Evolutionary conservation across 2,113 vertebrate genomes (phyloP).

Genomic region (Phainopepla nitens): DNA sequence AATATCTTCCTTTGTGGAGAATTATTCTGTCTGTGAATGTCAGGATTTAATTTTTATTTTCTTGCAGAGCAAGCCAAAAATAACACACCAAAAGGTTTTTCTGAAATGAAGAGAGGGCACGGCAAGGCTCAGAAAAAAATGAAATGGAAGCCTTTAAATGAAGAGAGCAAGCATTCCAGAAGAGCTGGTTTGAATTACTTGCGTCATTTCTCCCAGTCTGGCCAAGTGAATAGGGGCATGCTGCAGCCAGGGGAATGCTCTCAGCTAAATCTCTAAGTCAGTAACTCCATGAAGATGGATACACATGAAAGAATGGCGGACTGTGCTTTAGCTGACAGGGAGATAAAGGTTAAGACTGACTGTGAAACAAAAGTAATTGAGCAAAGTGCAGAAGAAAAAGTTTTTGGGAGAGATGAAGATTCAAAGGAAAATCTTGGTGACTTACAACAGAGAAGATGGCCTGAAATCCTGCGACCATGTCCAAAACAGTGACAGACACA

Average conservation of each 20-base stretch:
- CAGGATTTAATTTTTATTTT: not conserved
- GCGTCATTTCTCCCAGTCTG: not conserved
- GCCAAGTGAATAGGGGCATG: not conserved
- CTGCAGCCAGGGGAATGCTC: not conserved
- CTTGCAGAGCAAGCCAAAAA: not conserved
- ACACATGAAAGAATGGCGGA: not conserved
- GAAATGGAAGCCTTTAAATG: not conserved
- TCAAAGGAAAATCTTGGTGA: not conserved
- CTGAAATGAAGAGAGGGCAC: conserved; percentile 28
- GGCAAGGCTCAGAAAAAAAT: conserved; percentile 40
- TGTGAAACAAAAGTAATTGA: not conserved
- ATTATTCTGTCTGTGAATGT: not conserved
- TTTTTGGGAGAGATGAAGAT: not conserved
- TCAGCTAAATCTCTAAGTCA: not conserved
- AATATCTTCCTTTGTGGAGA: not conserved
- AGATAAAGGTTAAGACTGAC: not conserved
- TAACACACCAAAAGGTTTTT: conserved; percentile 7
- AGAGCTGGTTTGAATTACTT: not conserved
- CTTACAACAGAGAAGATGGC: not conserved
- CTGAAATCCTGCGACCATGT: not conserved
- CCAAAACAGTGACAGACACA: not conserved
- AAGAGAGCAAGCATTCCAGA: not conserved
- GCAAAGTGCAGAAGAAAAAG: not conserved
- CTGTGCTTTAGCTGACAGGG: not conserved
- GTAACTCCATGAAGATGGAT: not conserved